These are phyloP conservation scores for Drosophila tsacasi DNA, from an alignment of 1,140 invertebrate genomes.

Conservation along the genomic window DNA sequence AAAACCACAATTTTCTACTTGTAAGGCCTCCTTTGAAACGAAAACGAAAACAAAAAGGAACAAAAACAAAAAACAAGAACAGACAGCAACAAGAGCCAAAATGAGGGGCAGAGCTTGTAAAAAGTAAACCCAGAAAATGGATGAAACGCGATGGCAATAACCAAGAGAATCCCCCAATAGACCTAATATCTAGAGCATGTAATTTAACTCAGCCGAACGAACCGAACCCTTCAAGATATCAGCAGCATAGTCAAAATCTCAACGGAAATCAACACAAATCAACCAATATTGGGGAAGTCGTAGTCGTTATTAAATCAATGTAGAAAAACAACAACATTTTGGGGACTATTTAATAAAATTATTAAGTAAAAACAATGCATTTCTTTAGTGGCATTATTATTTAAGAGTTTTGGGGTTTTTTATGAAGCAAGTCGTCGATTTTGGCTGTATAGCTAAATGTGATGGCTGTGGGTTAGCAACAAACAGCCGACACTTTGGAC, in stretches of 20 bases:
- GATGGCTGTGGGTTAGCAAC: neutral
- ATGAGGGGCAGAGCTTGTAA: slow-evolving; percentile 31
- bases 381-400: neutral
- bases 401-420: neutral
- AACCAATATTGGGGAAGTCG: slow-evolving; percentile 51
- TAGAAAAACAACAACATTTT: slow-evolving; percentile 52
- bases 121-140: slow-evolving; percentile 36
- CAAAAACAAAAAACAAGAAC: slow-evolving; percentile 3
- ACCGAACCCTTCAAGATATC: slow-evolving; percentile 35
- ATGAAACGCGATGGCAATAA: slow-evolving; percentile 40
- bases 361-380: slow-evolving; percentile 43
- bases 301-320: slow-evolving; percentile 59
- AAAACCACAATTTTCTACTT: slow-evolving; percentile 61
- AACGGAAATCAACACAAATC: slow-evolving; percentile 37
- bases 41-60: slow-evolving; percentile 25
- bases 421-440: neutral
- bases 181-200: slow-evolving; percentile 38
- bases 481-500: neutral
- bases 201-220: slow-evolving; percentile 29
- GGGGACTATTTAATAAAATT: slow-evolving; percentile 66
- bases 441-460: neutral
- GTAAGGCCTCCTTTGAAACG: slow-evolving; percentile 54
- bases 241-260: slow-evolving; percentile 42
- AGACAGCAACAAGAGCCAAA: slow-evolving; percentile 52
- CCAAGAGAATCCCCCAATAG: slow-evolving; percentile 53